Percentiles rank a stretch among this genome's conserved stretches.
These are phyloP conservation scores for Pholis gunnellus DNA, from an alignment of 2,113 vertebrate species.

Conservation along the genomic window DNA sequence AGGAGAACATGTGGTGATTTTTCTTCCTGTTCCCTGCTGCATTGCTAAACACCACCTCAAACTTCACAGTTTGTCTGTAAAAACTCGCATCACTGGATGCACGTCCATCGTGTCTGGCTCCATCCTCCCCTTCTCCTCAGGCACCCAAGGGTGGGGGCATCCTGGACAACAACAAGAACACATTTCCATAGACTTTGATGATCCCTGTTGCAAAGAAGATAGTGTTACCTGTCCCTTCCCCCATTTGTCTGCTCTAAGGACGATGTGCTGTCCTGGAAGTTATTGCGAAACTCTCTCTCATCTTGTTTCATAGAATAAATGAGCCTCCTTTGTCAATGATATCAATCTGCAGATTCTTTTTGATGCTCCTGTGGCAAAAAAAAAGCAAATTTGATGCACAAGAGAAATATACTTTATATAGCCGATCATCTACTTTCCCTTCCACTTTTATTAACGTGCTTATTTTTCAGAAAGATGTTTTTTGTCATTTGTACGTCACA, in stretches of 20 bases:
- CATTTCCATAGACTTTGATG: background rate
- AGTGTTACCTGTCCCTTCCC: background rate
- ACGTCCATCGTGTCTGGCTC: background rate
- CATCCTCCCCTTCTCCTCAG: conserved; percentile 12
- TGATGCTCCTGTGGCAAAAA: background rate
- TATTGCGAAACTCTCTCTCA: background rate
- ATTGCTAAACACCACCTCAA: background rate
- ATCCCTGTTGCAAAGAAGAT: background rate
- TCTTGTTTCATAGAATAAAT: background rate
- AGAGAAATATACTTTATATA: background rate
- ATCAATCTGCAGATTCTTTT: background rate
- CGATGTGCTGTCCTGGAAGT: background rate
- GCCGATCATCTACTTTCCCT: background rate
- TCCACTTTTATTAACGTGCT: background rate
- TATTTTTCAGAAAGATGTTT: background rate
- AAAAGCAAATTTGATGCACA: background rate
- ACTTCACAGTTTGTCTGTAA: background rate
- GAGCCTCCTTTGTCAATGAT: background rate
- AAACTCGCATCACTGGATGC: background rate
- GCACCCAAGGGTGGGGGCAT: background rate
- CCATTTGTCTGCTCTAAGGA: background rate
- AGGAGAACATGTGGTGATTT: background rate
- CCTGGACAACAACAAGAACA: conserved; percentile 3
- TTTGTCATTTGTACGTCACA: background rate
- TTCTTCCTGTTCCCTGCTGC: background rate